Evolutionary conservation across 2,113 vertebrate genomes (phyloP), one percentile per base, ranked within the genome.

Genomic region (Phylloscopus trochilus): DNA sequence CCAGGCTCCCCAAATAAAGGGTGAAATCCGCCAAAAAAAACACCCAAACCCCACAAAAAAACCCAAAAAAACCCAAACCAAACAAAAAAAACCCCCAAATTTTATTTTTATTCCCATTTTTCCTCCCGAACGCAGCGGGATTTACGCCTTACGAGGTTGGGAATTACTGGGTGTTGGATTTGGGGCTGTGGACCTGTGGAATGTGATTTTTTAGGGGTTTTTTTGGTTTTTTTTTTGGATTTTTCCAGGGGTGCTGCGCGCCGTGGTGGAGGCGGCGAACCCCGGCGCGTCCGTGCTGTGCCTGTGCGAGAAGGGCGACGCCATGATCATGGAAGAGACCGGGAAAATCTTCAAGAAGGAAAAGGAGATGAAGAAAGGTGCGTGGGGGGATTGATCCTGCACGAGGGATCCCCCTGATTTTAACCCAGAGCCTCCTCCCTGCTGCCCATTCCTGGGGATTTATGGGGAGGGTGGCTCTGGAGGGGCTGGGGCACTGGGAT

Each of bases 341-440:
- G 98, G 98, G 44, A 99, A 99, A 96, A 99, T 99, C 87, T 99
- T 99, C 97, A 99, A 99, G 96, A 99, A 99, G 97, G 99, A 99
- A 76, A 99, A 99, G 47, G 99, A 99, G 55, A 99, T 99, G 98
- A 99, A 99, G 92, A 99, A 99, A 99, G 99, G 99, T 99, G 97
- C 2, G 41, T 4, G 30, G 3, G 37, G 19, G 1, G 9, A 19
- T 31, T 5, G 13, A 9, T 5, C 30, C 52, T 8, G 7, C 3
- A 0, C 1, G 6, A 15, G 12, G 27, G 3, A 28, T 59, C 28
- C 28, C 28, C 13, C 6, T 2, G 43, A 7, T 22, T 37, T 62
- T 1, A 30, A n/a, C 19, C 46, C 47, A 22, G 3, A 18, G 52
- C 22, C 39, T 33, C 7, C 41, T 23, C 14, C n/a, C 23, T 23